These are phyloP conservation scores for Panagrolaimus sp. DNA, from an alignment of 1,140 invertebrate species.

Conservation along the genomic window DNA sequence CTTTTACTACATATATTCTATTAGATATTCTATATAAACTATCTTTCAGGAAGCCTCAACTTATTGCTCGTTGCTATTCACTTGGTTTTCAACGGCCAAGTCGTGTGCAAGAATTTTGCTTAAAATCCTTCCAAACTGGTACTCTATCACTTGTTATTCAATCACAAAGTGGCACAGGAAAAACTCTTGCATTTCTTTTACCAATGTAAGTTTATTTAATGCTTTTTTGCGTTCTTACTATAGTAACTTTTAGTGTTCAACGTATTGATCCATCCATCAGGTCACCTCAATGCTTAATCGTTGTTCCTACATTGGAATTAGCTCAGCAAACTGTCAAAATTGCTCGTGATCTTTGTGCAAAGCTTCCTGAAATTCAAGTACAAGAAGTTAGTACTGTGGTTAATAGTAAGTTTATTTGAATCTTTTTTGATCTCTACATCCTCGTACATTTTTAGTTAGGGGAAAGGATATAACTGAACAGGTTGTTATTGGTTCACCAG, in stretches of 20 bases:
- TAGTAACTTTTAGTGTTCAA: too few species aligned
- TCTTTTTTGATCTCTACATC: conserved; percentile 4
- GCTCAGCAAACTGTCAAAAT: conserved; percentile 95
- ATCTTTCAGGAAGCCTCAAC: conserved; percentile 19
- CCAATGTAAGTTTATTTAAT: too few species aligned
- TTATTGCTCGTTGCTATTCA: conserved; percentile 59
- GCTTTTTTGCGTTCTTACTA: too few species aligned
- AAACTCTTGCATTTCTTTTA: conserved; percentile 94
- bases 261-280: conserved; percentile 73
- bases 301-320: conserved; percentile 93
- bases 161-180: conserved; percentile 95
- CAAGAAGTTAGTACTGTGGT: conserved; percentile 65
- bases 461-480: conserved; percentile 65
- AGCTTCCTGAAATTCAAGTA: conserved; percentile 79
- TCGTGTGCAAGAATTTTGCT: conserved; percentile 91
- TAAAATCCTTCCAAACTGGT: conserved; percentile 63
- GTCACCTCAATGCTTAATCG: conserved; percentile 78
- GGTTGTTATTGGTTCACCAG: conserved; percentile 71
- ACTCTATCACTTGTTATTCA: conserved; percentile 92
- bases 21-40: too few species aligned
- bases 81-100: conserved; percentile 96
- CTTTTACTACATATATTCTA: too few species aligned
- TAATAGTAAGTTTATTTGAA: background rate
- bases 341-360: conserved; percentile 80
- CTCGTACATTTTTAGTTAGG: background rate